Evolutionary conservation across 37 sponge, comb jelly and placozoan genomes (phyloP), one percentile per base, ranked within the genome.

Genomic region (Geodia barretti): DNA sequence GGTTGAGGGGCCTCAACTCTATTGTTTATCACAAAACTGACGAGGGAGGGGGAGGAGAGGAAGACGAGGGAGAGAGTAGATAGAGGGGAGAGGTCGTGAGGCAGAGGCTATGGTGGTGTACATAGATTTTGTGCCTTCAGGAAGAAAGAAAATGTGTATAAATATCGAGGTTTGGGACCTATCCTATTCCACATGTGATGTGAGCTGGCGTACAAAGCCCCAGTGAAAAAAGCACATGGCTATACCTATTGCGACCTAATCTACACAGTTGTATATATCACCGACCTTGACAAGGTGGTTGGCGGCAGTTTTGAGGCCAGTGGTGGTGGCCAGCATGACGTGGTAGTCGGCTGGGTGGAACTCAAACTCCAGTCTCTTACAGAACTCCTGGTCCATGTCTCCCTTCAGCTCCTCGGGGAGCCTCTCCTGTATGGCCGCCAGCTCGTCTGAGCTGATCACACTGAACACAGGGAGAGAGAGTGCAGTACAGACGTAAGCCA

Each of bases 311-410:
- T 82, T 81, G 24, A 94, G 74, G 20, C 79, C 92, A 70, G 58
- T 84, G 23, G 87, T 79, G 1, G 88, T 63, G 37, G 91, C 95
- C 33, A 81, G 39, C 67, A 94, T 31, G 19, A 60, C 43, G 62
- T 90, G 84, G 69, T 88, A 94, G 68, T 47, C 36, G 8, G 85
- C 80, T 31, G 80, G 72, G 88, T 91, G 95, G 83, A 94, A 94
- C 23, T 88, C 89, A 39, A 62, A 82, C 68, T 94, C 92, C 60
- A 94, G 39, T 29, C 79, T 59, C 70, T 93, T 93, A 38, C 73
- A 60, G 19, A 66, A 60, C 0, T 54, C 61, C 41, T 63, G 72
- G 20, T 47, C 35, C 30, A 94, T 14, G 14, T 47, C 54, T 17
- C 54, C 72, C 54, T 76, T 81, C 65, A 77, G 75, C 11, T 28